Evolutionary conservation across 2,888 invertebrate species (phyloP).

Genomic region (Lochmaea capreae): DNA sequence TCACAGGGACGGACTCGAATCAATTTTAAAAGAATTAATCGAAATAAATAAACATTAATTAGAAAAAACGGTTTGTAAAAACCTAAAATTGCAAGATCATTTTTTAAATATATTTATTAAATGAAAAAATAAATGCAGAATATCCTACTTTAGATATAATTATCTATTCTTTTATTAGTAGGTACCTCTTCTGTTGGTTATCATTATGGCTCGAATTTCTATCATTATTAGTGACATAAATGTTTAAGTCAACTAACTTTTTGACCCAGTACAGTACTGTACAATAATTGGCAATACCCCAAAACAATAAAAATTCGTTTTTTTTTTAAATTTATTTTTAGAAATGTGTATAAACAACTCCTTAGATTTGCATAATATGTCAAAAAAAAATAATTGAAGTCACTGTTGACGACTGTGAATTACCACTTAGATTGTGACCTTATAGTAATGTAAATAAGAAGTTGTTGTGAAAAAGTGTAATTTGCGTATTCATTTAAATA

Average conservation of each 20-base stretch:
- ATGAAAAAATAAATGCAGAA: no score
- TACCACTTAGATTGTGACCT: conserved; percentile 16
- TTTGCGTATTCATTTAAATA: conserved; percentile 9
- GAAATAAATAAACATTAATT: no score
- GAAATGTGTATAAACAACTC: conserved; percentile 30
- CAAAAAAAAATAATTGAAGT: conserved; percentile 19
- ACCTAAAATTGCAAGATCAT: no score
- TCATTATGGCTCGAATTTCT: no score
- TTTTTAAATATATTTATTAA: no score
- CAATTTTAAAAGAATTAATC: neutral
- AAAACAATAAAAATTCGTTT: conserved; percentile 27
- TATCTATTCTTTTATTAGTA: no score
- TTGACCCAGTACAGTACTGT: neutral
- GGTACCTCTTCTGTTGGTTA: no score
- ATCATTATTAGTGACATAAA: no score
- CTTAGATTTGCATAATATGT: conserved; percentile 31
- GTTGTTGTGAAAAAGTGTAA: conserved; percentile 8
- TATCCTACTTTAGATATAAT: no score
- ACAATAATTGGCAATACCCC: conserved; percentile 32
- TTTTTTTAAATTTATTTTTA: conserved; percentile 24
- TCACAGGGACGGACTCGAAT: neutral
- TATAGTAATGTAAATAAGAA: neutral
- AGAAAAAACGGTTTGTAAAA: no score
- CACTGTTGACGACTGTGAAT: conserved; percentile 22
- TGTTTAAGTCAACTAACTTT: no score